Evolutionary conservation across 2,113 vertebrate genomes (phyloP).

Genomic region (Oncorhynchus kisutch): DNA sequence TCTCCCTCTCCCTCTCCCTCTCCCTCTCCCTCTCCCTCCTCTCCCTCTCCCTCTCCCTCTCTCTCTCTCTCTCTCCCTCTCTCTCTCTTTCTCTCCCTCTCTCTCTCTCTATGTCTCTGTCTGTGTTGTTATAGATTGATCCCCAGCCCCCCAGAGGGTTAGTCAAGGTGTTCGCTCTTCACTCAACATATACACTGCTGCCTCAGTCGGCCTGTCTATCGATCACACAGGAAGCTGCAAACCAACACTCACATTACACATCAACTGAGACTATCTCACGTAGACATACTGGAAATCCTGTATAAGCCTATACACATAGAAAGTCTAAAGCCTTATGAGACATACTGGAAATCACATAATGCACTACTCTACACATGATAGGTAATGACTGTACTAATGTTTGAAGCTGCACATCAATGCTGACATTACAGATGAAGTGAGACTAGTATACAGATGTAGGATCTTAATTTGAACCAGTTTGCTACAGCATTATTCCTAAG

Average conservation of each 20-base stretch:
- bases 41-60: neutral
- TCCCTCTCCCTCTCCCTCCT: neutral
- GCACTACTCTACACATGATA: too few species aligned
- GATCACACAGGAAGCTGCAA: neutral
- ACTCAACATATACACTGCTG: neutral
- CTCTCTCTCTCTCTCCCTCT: neutral
- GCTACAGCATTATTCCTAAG: too few species aligned
- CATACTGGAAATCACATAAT: too few species aligned
- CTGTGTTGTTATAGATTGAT: neutral
- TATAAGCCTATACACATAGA: neutral
- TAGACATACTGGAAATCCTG: neutral
- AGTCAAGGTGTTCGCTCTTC: neutral
- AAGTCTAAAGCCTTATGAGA: too few species aligned
- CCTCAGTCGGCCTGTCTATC: neutral
- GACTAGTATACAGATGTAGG: too few species aligned
- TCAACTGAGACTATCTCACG: neutral
- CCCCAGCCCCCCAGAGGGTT: neutral
- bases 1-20: too few species aligned
- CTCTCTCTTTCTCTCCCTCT: neutral
- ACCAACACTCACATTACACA: neutral
- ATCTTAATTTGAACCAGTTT: too few species aligned
- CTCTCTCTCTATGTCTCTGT: neutral
- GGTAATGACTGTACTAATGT: too few species aligned
- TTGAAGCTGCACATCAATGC: too few species aligned
- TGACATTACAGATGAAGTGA: too few species aligned